phyloP scores from a whole-genome alignment of 1,140 invertebrate species.

The Drosophila tristis region DNA sequence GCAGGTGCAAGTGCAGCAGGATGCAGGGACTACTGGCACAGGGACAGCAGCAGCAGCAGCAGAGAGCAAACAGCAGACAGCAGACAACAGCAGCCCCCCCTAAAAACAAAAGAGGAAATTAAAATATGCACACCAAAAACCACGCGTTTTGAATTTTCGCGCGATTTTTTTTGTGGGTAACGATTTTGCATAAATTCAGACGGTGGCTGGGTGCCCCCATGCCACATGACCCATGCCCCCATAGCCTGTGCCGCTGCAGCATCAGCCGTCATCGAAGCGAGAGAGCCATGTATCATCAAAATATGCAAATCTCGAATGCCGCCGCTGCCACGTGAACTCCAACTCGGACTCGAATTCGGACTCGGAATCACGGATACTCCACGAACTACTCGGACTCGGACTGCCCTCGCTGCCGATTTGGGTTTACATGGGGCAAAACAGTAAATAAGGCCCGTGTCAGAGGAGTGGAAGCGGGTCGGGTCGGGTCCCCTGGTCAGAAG shows the following conservation, averaged over 20 bases:
- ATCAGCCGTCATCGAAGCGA: conserved; percentile 21
- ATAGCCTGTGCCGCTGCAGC: conserved; percentile 1
- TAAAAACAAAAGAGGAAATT: conserved; percentile 77
- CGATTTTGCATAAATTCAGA: conserved; percentile 72
- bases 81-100: background rate
- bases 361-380: conserved; percentile 2
- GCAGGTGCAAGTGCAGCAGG: conserved; percentile 55
- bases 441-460: conserved; percentile 63
- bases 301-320: conserved; percentile 66
- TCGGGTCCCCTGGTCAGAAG: conserved; percentile 37
- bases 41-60: background rate
- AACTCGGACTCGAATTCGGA: conserved; percentile 24
- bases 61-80: background rate
- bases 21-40: conserved; percentile 22
- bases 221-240: conserved; percentile 4
- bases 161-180: conserved; percentile 62
- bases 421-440: conserved; percentile 33
- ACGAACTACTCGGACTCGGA: too few species aligned
- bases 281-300: conserved; percentile 75
- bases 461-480: conserved; percentile 7
- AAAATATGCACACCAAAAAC: conserved; percentile 79
- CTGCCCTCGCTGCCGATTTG: too few species aligned
- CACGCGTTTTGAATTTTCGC: conserved; percentile 81
- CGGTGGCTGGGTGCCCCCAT: background rate
- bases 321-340: conserved; percentile 14